Percentiles rank a stretch among this genome's conserved stretches.
These are phyloP conservation scores for Himalopsyche japonica DNA, from an alignment of 2,888 invertebrate species.

Conservation along the genomic window DNA sequence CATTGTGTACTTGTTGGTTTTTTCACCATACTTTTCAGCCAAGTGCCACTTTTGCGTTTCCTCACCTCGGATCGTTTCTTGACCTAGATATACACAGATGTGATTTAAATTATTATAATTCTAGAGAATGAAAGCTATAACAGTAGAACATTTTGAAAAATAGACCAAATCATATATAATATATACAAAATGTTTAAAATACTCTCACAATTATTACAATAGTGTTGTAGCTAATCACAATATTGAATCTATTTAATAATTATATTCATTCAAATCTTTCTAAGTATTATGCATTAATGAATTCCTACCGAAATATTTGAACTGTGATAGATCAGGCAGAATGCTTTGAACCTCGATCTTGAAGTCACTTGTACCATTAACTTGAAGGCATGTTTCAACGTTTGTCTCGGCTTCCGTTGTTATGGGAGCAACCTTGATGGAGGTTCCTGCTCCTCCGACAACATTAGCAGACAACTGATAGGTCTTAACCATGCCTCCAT, in stretches of 20 bases:
- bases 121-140: too few relatives aligned
- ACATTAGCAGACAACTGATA: constrained; percentile 70
- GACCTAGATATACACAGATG: constrained; percentile 50
- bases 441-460: constrained; percentile 68
- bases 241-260: too few relatives aligned
- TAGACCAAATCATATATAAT: too few relatives aligned
- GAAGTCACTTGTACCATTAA: constrained; percentile 71
- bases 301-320: constrained; percentile 62
- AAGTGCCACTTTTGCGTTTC: constrained; percentile 79
- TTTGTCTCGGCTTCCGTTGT: constrained; percentile 76
- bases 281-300: too few relatives aligned
- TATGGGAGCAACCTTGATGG: constrained; percentile 83
- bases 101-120: too few relatives aligned
- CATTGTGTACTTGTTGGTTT: constrained; percentile 85
- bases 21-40: constrained; percentile 70
- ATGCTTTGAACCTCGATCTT: constrained; percentile 73
- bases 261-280: too few relatives aligned
- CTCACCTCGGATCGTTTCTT: constrained; percentile 72
- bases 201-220: too few relatives aligned
- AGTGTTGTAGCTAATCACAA: too few relatives aligned
- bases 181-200: too few relatives aligned
- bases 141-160: too few relatives aligned
- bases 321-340: constrained; percentile 79
- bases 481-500: constrained; percentile 93
- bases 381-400: constrained; percentile 77